Conservation (phyloP, 2,888 invertebrate species). For the Lasioglossum figueresi region DNA sequence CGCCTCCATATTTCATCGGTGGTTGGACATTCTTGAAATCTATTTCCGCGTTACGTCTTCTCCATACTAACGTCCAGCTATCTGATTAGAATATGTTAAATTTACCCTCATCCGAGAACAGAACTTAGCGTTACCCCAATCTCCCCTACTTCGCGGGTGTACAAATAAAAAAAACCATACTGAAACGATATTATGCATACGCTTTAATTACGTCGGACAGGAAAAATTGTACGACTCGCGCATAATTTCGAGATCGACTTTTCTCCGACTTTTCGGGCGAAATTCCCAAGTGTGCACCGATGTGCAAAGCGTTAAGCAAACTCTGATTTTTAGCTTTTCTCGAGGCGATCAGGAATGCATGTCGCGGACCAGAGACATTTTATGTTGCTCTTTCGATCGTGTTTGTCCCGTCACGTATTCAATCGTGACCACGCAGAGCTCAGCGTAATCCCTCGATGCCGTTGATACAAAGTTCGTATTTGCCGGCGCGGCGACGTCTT, state of each 20-base stretch:
- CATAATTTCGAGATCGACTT: too few relatives aligned
- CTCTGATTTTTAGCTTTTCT: background rate
- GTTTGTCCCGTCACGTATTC: conserved; percentile 37
- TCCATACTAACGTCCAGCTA: background rate
- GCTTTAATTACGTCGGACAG: too few relatives aligned
- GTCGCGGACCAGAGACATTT: conserved; percentile 2
- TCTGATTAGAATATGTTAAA: conserved; percentile 5
- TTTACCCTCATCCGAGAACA: background rate
- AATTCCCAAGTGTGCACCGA: too few relatives aligned
- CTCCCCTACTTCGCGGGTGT: too few relatives aligned
- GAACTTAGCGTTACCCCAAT: too few relatives aligned
- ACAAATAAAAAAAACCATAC: too few relatives aligned
- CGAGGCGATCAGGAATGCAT: background rate
- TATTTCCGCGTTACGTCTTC: background rate
- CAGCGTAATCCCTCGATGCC: conserved; percentile 8
- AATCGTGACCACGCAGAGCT: conserved; percentile 52
- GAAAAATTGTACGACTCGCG: too few relatives aligned
- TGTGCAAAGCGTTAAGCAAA: background rate
- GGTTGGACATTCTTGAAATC: conserved; percentile 11
- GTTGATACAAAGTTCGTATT: conserved; percentile 52
- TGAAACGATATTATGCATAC: too few relatives aligned
- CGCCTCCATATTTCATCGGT: conserved; percentile 1
- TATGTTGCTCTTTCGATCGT: conserved; percentile 3
- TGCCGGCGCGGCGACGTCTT: conserved; percentile 43
- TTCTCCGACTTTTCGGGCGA: too few relatives aligned